Conservation (phyloP, 2,888 invertebrate genomes). For the Lithodes maja region DNA sequence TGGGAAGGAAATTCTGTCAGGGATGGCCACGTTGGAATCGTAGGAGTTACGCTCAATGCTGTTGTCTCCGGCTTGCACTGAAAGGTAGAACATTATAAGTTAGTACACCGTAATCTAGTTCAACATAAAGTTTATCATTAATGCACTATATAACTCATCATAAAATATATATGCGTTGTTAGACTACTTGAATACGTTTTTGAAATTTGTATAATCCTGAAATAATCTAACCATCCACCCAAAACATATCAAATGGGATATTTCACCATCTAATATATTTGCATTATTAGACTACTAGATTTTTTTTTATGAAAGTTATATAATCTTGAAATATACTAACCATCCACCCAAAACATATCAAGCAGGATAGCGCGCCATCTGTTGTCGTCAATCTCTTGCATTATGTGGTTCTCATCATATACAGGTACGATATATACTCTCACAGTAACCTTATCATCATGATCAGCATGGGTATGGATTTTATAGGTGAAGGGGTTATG, state of each 20-base stretch:
- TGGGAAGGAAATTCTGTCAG: conserved; percentile 71
- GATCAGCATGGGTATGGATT: conserved; percentile 69
- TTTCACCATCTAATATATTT: conserved; percentile 57
- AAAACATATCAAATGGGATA: conserved; percentile 71
- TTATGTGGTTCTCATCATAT: conserved; percentile 71
- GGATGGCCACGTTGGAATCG: conserved; percentile 72
- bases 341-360: conserved; percentile 72
- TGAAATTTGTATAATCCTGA: background rate
- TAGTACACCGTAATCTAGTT: too few species aligned
- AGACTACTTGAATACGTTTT: background rate
- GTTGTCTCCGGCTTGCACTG: conserved; percentile 76
- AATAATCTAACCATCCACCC: conserved; percentile 70
- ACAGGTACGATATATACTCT: conserved; percentile 72
- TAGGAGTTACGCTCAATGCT: conserved; percentile 71
- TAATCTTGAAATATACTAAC: conserved; percentile 32
- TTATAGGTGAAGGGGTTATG: conserved; percentile 72
- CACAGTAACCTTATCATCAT: conserved; percentile 71
- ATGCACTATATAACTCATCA: background rate
- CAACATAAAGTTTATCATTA: too few species aligned
- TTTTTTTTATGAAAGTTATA: background rate
- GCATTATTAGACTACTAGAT: background rate
- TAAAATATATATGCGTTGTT: background rate
- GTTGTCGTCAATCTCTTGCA: conserved; percentile 66
- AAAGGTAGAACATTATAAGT: conserved; percentile 76
- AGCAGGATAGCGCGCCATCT: conserved; percentile 70